Conservation (phyloP, 2,888 invertebrate species). For the Heliconius sara region DNA sequence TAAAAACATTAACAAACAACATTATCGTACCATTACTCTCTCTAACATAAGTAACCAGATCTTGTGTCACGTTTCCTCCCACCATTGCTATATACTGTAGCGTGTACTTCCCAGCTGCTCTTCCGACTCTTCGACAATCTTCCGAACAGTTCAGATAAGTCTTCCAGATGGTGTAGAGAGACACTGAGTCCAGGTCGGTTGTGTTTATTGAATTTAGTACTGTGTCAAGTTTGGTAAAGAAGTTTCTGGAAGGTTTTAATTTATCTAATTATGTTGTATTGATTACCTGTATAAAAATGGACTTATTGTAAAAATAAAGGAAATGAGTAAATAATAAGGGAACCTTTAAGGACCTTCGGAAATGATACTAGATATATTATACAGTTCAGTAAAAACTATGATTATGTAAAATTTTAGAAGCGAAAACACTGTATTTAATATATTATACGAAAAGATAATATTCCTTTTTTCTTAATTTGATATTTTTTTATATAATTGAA, state of each 20-base stretch:
- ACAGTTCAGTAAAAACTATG: too few species aligned
- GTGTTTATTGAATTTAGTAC: slow-evolving; percentile 64
- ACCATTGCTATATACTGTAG: slow-evolving; percentile 65
- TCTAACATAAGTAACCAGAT: slow-evolving; percentile 68
- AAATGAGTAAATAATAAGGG: too few species aligned
- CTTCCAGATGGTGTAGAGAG: slow-evolving; percentile 65
- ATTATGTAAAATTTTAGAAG: too few species aligned
- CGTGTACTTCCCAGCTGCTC: slow-evolving; percentile 63
- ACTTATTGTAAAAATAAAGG: too few species aligned
- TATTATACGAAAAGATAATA: too few species aligned
- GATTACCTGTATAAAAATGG: too few species aligned
- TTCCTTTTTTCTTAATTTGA: neutral
- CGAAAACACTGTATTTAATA: too few species aligned
- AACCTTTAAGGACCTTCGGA: too few species aligned
- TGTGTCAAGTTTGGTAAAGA: slow-evolving; percentile 68
- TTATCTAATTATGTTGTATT: neutral
- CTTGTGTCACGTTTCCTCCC: slow-evolving; percentile 60
- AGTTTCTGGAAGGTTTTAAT: slow-evolving; percentile 56
- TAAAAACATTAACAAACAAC: neutral
- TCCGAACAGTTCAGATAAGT: slow-evolving; percentile 60
- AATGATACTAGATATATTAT: too few species aligned
- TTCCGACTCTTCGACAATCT: slow-evolving; percentile 58
- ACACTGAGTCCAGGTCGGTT: slow-evolving; percentile 45
- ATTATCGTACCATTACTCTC: slow-evolving; percentile 69
- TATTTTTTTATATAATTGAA: neutral